A percentile compares a stretch with the other conserved stretches of the same genome.
Conservation (phyloP, 2,888 invertebrate genomes). For the Vanessa cardui region DNA sequence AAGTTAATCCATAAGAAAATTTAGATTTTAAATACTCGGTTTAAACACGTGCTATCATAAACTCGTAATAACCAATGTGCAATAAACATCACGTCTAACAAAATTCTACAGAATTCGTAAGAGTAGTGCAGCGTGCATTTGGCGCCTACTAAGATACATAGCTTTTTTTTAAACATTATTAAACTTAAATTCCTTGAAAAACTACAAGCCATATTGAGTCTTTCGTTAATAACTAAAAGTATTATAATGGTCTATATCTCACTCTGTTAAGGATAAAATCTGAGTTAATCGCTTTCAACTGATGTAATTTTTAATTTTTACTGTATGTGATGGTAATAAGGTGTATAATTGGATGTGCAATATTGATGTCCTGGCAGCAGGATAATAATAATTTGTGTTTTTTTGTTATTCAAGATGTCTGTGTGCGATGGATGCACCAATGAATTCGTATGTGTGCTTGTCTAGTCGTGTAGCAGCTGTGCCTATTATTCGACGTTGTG, state of each 20-base stretch:
- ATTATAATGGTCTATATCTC: conserved; percentile 43
- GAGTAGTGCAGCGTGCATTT: conserved; percentile 73
- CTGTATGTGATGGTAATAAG: conserved; percentile 41
- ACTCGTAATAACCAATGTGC: conserved; percentile 35
- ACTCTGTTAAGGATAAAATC: conserved; percentile 62
- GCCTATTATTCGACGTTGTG: conserved; percentile 75
- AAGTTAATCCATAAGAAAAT: conserved; percentile 1
- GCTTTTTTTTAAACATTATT: conserved; percentile 69
- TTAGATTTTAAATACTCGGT: conserved; percentile 1
- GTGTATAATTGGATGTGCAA: conserved; percentile 47
- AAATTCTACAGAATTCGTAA: conserved; percentile 62
- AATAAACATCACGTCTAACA: conserved; percentile 50
- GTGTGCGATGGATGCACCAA: conserved; percentile 70
- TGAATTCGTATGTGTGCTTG: conserved; percentile 52
- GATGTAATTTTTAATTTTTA: conserved; percentile 32
- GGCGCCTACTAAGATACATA: conserved; percentile 76
- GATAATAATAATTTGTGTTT: conserved; percentile 79
- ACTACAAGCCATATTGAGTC: conserved; percentile 47
- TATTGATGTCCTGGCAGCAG: conserved; percentile 59
- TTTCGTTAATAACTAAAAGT: conserved; percentile 43
- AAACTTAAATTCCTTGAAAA: conserved; percentile 68
- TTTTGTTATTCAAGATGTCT: conserved; percentile 72
- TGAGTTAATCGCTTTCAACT: conserved; percentile 69
- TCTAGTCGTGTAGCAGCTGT: conserved; percentile 78
- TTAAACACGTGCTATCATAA: conserved; percentile 25